Conservation (phyloP, 2,797 vertebrate species). For the Danio albolineatus region DNA sequence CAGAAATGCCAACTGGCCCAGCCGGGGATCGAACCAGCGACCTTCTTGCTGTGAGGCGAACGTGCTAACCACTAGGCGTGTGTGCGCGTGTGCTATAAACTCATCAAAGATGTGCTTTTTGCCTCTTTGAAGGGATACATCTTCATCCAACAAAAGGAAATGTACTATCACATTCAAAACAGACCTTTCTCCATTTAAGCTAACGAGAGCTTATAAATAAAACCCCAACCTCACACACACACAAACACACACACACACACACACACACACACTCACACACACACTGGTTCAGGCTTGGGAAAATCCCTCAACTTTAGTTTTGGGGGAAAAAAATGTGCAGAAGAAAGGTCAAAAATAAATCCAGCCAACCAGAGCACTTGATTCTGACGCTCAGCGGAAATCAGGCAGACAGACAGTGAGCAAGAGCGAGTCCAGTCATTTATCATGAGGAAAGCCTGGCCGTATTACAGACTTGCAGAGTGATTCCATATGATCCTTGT, state of each 20-base stretch:
- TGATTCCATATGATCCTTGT: conserved; percentile 50
- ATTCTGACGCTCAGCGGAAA: conserved; percentile 56
- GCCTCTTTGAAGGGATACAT: conserved; percentile 38
- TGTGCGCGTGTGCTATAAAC: conserved; percentile 36
- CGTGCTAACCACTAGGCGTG: too few species aligned
- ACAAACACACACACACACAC: conserved; percentile 22
- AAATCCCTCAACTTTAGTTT: conserved; percentile 50
- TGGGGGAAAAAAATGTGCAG: conserved; percentile 49
- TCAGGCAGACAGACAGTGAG: conserved; percentile 63
- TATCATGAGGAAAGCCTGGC: conserved; percentile 44
- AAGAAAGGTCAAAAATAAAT: conserved; percentile 50
- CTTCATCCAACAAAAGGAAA: conserved; percentile 42
- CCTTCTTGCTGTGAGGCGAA: too few species aligned
- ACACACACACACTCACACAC: conserved; percentile 44
- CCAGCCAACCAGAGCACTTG: conserved; percentile 52
- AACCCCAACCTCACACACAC: conserved; percentile 50
- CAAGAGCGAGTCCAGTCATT: conserved; percentile 52
- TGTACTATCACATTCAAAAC: conserved; percentile 46
- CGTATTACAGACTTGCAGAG: conserved; percentile 10
- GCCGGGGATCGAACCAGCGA: too few species aligned
- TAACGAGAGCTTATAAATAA: conserved; percentile 49
- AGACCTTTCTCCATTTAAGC: conserved; percentile 39
- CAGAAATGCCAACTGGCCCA: too few species aligned
- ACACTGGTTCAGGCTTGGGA: conserved; percentile 42
- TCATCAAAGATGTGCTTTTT: conserved; percentile 39